Evolutionary conservation across 2,888 invertebrate species (phyloP).

Genomic region (Incurvaria masculella): DNA sequence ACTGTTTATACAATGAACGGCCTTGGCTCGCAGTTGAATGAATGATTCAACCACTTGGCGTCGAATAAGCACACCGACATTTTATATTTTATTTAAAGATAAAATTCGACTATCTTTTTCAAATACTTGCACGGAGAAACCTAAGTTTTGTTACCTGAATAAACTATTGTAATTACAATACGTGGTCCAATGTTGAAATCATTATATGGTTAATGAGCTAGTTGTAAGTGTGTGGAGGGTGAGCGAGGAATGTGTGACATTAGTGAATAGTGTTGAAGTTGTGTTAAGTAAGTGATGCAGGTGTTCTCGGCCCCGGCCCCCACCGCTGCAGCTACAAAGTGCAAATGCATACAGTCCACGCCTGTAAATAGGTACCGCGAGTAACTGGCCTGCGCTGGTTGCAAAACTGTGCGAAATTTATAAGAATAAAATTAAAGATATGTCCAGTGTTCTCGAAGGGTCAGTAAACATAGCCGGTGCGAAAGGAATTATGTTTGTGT

Average conservation of each 20-base stretch:
- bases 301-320: not conserved
- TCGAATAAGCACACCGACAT: conserved; percentile 14
- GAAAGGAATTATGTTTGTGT: not conserved
- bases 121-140: conserved; percentile 28
- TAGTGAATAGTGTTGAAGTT: not conserved
- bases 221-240: conserved; percentile 35
- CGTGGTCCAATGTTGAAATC: conserved; percentile 57
- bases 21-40: not conserved
- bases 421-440: too few species aligned
- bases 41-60: not conserved
- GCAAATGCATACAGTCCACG: not conserved
- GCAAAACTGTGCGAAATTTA: not conserved
- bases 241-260: conserved; percentile 16
- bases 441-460: too few species aligned
- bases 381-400: not conserved
- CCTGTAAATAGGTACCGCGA: too few species aligned
- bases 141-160: conserved; percentile 57
- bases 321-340: conserved; percentile 7
- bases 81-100: conserved; percentile 21
- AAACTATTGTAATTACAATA: conserved; percentile 47
- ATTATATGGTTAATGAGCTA: conserved; percentile 51
- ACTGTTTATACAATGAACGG: not conserved
- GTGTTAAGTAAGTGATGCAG: not conserved
- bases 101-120: conserved; percentile 15
- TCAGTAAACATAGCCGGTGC: not conserved